Evolutionary conservation across 2,113 vertebrate species (phyloP).

Genomic region (Phalacrocorax pelagicus): DNA sequence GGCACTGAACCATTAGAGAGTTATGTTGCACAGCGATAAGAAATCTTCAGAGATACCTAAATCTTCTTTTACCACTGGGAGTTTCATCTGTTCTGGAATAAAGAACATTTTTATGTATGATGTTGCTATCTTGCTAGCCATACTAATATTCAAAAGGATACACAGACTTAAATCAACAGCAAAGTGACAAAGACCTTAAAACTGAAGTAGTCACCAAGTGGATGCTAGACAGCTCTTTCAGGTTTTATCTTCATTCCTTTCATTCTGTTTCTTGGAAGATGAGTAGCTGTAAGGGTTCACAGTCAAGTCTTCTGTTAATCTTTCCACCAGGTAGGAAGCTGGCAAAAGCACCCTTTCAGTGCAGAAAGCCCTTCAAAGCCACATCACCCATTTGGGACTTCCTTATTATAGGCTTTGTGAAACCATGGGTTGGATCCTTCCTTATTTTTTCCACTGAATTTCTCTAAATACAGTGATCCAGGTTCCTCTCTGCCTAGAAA

Average conservation of each 20-base stretch:
- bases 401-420: conserved; percentile 9
- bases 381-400: background rate
- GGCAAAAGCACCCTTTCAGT: conserved; percentile 11
- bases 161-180: conserved; percentile 63
- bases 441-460: background rate
- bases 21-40: conserved; percentile 70
- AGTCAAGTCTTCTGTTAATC: conserved; percentile 53
- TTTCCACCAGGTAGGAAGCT: conserved; percentile 28
- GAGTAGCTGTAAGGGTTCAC: conserved; percentile 29
- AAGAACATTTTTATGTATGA: conserved; percentile 63
- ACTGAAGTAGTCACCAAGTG: conserved; percentile 35
- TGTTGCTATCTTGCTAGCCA: conserved; percentile 67
- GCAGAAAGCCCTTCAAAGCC: background rate
- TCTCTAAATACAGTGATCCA: background rate
- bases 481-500: background rate
- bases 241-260: conserved; percentile 52
- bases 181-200: conserved; percentile 55
- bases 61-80: conserved; percentile 65
- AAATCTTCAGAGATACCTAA: conserved; percentile 74
- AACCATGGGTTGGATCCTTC: background rate
- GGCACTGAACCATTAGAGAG: conserved; percentile 69
- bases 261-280: conserved; percentile 52
- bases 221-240: conserved; percentile 19
- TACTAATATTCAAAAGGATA: conserved; percentile 70
- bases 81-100: conserved; percentile 65